phyloP scores from a whole-genome alignment of 1,140 invertebrate genomes.

The Sminthurides bifidus region DNA sequence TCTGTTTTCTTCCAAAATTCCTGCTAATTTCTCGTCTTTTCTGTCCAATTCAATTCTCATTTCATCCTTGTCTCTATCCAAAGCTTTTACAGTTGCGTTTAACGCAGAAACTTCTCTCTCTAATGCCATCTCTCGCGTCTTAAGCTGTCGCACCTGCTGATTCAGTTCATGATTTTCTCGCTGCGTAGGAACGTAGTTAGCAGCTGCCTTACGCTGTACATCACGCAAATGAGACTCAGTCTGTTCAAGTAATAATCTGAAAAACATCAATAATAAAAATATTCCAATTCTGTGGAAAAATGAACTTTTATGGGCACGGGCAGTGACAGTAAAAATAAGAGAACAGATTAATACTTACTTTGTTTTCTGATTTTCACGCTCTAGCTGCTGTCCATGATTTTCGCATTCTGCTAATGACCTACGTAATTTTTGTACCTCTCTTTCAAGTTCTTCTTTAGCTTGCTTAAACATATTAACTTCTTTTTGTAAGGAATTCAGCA shows the following conservation, averaged over 20 bases:
- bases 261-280: not conserved
- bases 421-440: slow-evolving; percentile 6
- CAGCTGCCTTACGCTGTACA: slow-evolving; percentile 5
- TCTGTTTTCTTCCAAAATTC: slow-evolving; percentile 11
- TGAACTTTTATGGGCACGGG: not conserved
- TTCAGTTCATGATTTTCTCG: slow-evolving; percentile 13
- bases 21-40: slow-evolving; percentile 21
- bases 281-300: not conserved
- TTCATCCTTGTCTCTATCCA: slow-evolving; percentile 25
- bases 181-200: slow-evolving; percentile 7
- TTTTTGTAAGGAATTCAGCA: not conserved
- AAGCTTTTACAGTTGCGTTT: slow-evolving; percentile 3
- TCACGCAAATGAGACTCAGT: slow-evolving; percentile 5
- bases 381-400: slow-evolving; percentile 7
- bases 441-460: slow-evolving; percentile 3
- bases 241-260: slow-evolving; percentile 13
- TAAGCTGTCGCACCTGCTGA: slow-evolving; percentile 10
- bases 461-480: not conserved
- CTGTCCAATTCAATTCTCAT: slow-evolving; percentile 18
- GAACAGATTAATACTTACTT: not conserved
- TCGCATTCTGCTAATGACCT: slow-evolving; percentile 8
- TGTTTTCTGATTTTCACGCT: slow-evolving; percentile 7
- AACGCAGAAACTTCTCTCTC: slow-evolving; percentile 14
- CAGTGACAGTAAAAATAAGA: not conserved
- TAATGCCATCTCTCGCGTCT: slow-evolving; percentile 8